Evolutionary conservation across 2,888 invertebrate species (phyloP).

Genomic region (Thyatira batis): DNA sequence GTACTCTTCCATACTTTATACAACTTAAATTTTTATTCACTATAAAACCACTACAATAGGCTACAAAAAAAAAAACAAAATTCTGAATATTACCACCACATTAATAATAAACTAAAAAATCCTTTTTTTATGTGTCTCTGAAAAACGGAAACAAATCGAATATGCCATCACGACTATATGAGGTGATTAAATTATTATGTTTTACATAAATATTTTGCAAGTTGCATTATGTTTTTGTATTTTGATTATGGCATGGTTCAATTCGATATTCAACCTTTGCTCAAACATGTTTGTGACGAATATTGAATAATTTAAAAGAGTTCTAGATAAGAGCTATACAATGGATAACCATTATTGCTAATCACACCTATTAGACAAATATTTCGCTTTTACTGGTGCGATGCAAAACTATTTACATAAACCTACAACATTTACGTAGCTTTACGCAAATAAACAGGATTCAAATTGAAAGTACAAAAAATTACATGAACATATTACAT

Average conservation of each 20-base stretch:
- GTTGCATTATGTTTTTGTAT: neutral
- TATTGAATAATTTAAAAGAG: neutral
- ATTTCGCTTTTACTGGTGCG: constrained; percentile 41
- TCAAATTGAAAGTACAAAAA: constrained; percentile 41
- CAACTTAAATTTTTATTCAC: constrained; percentile 66
- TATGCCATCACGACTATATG: neutral
- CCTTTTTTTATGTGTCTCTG: neutral
- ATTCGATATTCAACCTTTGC: neutral
- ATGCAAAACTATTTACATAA: constrained; percentile 75
- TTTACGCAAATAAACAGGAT: constrained; percentile 52
- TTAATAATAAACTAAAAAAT: constrained; percentile 2
- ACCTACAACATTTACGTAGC: constrained; percentile 58
- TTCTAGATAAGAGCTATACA: constrained; percentile 16
- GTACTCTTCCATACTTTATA: constrained; percentile 59
- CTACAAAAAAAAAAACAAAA: constrained; percentile 45
- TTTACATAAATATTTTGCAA: neutral
- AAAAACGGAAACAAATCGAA: neutral
- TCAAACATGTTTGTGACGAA: constrained; percentile 4
- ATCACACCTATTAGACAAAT: constrained; percentile 25
- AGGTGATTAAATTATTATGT: neutral
- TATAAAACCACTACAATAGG: constrained; percentile 63
- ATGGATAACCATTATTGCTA: constrained; percentile 23
- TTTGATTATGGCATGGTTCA: neutral
- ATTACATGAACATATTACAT: constrained; percentile 35
- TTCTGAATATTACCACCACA: constrained; percentile 29